These are phyloP conservation scores for Saccopteryx leptura DNA, from an alignment of 2,113 vertebrate species.

Conservation along the genomic window DNA sequence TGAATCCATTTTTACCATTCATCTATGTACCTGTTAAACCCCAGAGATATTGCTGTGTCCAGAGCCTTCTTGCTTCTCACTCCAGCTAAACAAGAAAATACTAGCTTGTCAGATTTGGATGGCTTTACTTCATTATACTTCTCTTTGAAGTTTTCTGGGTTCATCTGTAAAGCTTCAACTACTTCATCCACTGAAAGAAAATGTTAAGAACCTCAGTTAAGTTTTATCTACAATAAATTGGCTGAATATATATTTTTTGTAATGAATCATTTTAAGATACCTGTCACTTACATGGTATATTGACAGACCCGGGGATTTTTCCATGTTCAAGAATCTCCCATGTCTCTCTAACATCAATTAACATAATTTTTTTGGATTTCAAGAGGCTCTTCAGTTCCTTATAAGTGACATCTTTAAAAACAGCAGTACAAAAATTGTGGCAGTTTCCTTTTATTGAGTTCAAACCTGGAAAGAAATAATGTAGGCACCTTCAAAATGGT, in stretches of 20 bases:
- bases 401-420: conserved; percentile 88
- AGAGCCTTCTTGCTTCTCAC: conserved; percentile 93
- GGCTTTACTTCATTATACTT: conserved; percentile 93
- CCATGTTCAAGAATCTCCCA: conserved; percentile 94
- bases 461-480: conserved; percentile 70
- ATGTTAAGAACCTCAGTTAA: conserved; percentile 56
- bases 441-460: conserved; percentile 51
- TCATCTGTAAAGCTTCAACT: conserved; percentile 92
- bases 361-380: conserved; percentile 83
- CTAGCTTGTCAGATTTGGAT: conserved; percentile 89
- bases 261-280: not conserved
- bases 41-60: conserved; percentile 89
- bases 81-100: conserved; percentile 95
- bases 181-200: conserved; percentile 92
- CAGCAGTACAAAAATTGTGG: conserved; percentile 85
- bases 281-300: conserved; percentile 93
- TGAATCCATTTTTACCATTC: conserved; percentile 1
- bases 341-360: conserved; percentile 95
- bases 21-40: conserved; percentile 92
- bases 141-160: conserved; percentile 90
- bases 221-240: conserved; percentile 41
- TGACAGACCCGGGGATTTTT: conserved; percentile 93
- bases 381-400: conserved; percentile 92
- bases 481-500: conserved; percentile 7
- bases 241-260: not conserved